Base-by-base conservation (phyloP, 2,888 invertebrate species). In the Celastrina argiolus region DNA sequence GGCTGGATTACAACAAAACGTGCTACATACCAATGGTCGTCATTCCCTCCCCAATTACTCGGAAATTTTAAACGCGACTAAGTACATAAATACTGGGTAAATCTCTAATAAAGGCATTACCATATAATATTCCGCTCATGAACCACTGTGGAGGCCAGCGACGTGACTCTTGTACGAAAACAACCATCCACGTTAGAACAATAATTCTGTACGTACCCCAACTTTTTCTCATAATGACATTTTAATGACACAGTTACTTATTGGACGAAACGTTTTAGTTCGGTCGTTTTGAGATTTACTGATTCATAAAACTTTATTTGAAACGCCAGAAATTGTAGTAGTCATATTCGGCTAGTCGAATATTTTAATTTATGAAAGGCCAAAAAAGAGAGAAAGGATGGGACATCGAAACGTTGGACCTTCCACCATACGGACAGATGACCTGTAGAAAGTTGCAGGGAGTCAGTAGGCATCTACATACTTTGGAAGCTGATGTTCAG, bases 61-160 rank as follows among this genome's bases (percentile, higher is more conserved):
- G 22, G 22, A 12, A 51, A 5, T 51, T 51, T 26, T 5, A 51
- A 51, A 18, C 18, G 45, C 18, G 45, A 26, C 51, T 22, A 51
- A 22, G 51, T 51, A 51, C 26, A 51, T 51, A 51, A 51, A 51
- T 51, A 22, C 51, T 18, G 51, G 51, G 22, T 51, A 51, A 51
- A 51, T 73, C 72, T 74, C 73, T 72, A 74, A 74, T 74, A 74
- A 72, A 69, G 70, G 66, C 70, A 71, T 74, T 74, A 72, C 69
- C 71, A 72, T 74, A 73, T 71, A 63, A 70, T 69, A 73, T 75
- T 73, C 72, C 66, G 61, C 70, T 73, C 73, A 72, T 74, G 74
- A 71, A 67, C 42, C 58, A 63, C 56, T 56, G 41, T 26, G 65
- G 64, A 63, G 67, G 65, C 63, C 69, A 67, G 63, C 68, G 67